Evolutionary conservation across 2,797 vertebrate genomes (phyloP).

Genomic region (Amazonetta brasiliensis): DNA sequence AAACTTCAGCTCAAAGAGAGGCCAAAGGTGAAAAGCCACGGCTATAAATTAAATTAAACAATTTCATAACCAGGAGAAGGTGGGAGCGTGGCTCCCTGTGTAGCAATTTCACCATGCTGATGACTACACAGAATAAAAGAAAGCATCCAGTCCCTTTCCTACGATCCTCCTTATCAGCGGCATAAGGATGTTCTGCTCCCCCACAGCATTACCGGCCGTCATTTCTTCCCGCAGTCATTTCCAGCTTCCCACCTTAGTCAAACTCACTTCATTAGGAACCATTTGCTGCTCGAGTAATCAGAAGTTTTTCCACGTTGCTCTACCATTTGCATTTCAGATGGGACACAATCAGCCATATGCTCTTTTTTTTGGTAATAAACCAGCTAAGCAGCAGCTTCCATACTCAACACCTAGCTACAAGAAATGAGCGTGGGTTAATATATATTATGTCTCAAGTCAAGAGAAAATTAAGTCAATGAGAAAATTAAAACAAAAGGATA

Average conservation of each 20-base stretch:
- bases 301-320: constrained; percentile 55
- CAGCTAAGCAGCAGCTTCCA: constrained; percentile 43
- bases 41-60: constrained; percentile 28
- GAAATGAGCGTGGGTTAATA: constrained; percentile 52
- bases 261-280: constrained; percentile 57
- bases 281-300: constrained; percentile 45
- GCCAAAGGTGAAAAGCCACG: background rate
- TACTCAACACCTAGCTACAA: constrained; percentile 14
- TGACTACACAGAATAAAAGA: background rate
- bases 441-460: constrained; percentile 23
- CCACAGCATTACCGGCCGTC: constrained; percentile 11
- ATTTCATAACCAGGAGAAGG: constrained; percentile 5
- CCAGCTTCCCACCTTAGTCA: constrained; percentile 58
- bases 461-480: constrained; percentile 30
- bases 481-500: constrained; percentile 47
- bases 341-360: constrained; percentile 67
- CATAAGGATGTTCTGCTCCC: constrained; percentile 54
- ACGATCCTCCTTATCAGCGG: constrained; percentile 56
- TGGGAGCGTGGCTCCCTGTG: background rate
- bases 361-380: constrained; percentile 29
- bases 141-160: constrained; percentile 18
- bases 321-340: constrained; percentile 69
- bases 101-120: background rate
- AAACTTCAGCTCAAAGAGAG: background rate
- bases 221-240: constrained; percentile 24